These are phyloP conservation scores for Leptoclinus maculatus DNA, from an alignment of 2,797 vertebrate species.

Conservation along the genomic window DNA sequence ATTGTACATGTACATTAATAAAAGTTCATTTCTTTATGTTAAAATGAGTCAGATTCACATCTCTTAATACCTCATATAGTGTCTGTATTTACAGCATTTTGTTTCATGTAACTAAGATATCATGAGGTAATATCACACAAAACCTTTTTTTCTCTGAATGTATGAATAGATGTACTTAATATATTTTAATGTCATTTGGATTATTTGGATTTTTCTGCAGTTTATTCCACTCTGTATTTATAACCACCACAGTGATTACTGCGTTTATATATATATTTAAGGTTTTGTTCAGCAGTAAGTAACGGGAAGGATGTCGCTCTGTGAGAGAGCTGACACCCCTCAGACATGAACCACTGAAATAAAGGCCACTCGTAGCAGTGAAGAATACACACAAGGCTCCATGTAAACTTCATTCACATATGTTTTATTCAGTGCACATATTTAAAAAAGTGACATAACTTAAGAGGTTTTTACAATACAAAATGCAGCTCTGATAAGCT, in stretches of 20 bases:
- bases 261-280: too few species aligned
- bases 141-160: not conserved
- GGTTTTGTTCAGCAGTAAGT: not conserved
- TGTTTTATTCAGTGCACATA: slow-evolving; percentile 80
- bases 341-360: not conserved
- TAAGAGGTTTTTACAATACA: slow-evolving; percentile 67
- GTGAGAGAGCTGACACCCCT: not conserved
- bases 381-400: not conserved
- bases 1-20: not conserved
- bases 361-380: not conserved
- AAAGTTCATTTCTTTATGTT: not conserved
- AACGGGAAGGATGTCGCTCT: accelerated
- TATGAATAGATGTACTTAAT: not conserved
- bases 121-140: not conserved
- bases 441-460: slow-evolving; percentile 74
- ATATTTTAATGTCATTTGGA: not conserved
- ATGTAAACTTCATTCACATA: slow-evolving; percentile 61
- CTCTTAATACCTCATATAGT: not conserved
- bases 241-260: not conserved
- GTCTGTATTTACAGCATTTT: not conserved
- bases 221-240: not conserved
- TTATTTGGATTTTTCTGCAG: not conserved
- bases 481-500: slow-evolving; percentile 44
- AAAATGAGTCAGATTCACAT: not conserved
- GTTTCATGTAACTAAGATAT: not conserved